Evolutionary conservation across 2,113 vertebrate species (phyloP), one percentile per base, ranked within the genome.

Genomic region (Triplophysa rosa): DNA sequence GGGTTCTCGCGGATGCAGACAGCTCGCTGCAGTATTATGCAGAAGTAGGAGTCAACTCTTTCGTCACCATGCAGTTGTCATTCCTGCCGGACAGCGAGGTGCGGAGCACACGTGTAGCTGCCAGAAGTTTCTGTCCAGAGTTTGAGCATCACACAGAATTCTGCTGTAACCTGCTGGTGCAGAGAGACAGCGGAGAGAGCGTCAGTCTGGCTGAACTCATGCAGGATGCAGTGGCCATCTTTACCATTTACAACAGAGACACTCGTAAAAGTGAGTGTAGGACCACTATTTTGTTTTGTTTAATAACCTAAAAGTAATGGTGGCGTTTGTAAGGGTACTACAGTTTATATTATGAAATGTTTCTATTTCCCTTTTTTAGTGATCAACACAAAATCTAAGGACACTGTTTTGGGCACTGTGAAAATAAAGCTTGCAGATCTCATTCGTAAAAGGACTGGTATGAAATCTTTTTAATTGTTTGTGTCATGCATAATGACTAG

Each of bases 181-280:
- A 93, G 82, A 92, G 89, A 76, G 92, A 92, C 73, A 90, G 73
- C 0, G 96, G 97, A 67, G 95, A 97, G 85, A 83, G 91, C 42
- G 90, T 91, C 86, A 95, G 94, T 83, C 91, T 99, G 80, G 98
- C 95, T 19, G 98, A 99, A 23, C 87, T 95, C 65, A 80, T 99
- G 67, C 89, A 95, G 1, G 92, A 90, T 58, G 93, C 93, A 5
- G 86, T 83, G 64, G 89, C 94, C 0, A 4, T 89, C 77, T 96
- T 98, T 86, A 97, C 93, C 29, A 8, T 99, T 77, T 96, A 94
- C 89, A 95, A 98, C 88, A 92, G 90, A 89, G 93, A 89, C 83
- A 90, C 65, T 49, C 86, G 78, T 67, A 91, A 85, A 86, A 86
- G 91, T 89, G 61, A 67, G 80, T 77, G 45, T 4, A 54, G 4